Evolutionary conservation across 1,140 invertebrate species (phyloP).

Genomic region (Monochamus saltuarius): DNA sequence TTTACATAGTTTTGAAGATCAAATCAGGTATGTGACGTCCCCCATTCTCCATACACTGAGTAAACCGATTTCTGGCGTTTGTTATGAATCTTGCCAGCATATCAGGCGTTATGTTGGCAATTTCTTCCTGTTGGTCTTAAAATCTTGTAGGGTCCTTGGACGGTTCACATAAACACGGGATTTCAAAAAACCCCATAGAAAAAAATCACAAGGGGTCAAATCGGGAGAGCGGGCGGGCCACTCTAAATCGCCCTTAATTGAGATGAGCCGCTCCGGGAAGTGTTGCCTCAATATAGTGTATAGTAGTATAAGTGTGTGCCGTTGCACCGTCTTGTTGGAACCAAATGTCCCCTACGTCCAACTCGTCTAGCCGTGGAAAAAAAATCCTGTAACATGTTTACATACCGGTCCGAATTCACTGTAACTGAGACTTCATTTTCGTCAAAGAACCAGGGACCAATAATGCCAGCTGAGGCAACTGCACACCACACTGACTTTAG

Average conservation of each 20-base stretch:
- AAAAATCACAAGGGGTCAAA: constrained; percentile 46
- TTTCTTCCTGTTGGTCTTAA: constrained; percentile 38
- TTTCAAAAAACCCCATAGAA: constrained; percentile 40
- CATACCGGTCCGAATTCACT: constrained; percentile 14
- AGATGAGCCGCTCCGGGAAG: constrained; percentile 36
- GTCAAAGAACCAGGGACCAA: constrained; percentile 19
- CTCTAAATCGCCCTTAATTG: constrained; percentile 30
- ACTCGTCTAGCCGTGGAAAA: constrained; percentile 16
- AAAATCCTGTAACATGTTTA: constrained; percentile 20
- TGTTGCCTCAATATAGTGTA: constrained; percentile 20
- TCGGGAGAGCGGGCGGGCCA: constrained; percentile 46
- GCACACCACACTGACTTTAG: constrained; percentile 18
- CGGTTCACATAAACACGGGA: constrained; percentile 35
- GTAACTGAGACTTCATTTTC: constrained; percentile 17
- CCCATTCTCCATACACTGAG: constrained; percentile 16
- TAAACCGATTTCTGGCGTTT: constrained; percentile 11
- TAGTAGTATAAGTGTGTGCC: no score
- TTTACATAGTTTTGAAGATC: constrained; percentile 24
- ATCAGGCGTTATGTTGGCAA: constrained; percentile 18
- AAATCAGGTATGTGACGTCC: constrained; percentile 20
- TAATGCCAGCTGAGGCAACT: constrained; percentile 8
- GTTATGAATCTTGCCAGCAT: constrained; percentile 10
- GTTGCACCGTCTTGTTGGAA: constrained; percentile 30
- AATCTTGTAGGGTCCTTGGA: constrained; percentile 36
- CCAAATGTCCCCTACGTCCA: constrained; percentile 17